Conservation (phyloP, 2,113 vertebrate species). For the Chloropsis cyanopogon region DNA sequence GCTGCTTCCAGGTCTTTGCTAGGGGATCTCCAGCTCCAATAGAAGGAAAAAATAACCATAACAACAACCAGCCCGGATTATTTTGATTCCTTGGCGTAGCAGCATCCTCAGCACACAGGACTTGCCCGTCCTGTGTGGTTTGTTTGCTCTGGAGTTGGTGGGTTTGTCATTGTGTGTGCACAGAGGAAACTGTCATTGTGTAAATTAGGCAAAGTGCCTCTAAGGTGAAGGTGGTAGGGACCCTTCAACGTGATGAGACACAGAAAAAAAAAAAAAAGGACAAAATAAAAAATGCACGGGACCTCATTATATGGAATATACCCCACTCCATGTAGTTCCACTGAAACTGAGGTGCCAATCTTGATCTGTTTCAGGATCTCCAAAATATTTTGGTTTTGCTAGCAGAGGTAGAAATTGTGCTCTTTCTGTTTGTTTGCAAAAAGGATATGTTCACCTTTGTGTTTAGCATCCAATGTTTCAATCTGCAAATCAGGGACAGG, state of each 20-base stretch:
- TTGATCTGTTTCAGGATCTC: fast-evolving
- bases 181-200: neutral
- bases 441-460: neutral
- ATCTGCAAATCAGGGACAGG: neutral
- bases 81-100: neutral
- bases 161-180: neutral
- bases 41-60: neutral
- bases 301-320: fast-evolving
- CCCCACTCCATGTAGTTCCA: neutral
- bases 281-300: neutral
- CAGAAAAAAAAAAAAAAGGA: neutral
- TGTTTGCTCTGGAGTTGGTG: neutral
- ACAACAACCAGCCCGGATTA: neutral
- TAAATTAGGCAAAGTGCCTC: neutral
- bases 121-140: neutral
- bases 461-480: neutral
- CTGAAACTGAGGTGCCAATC: neutral
- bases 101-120: neutral
- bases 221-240: neutral
- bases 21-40: slow-evolving; percentile 48
- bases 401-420: neutral
- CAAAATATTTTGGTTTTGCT: neutral
- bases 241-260: fast-evolving
- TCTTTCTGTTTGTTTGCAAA: neutral
- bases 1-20: slow-evolving; percentile 73